Evolutionary conservation across 1,140 invertebrate species (phyloP), one percentile per base, ranked within the genome.

Genomic region (Drosophila littoralis): DNA sequence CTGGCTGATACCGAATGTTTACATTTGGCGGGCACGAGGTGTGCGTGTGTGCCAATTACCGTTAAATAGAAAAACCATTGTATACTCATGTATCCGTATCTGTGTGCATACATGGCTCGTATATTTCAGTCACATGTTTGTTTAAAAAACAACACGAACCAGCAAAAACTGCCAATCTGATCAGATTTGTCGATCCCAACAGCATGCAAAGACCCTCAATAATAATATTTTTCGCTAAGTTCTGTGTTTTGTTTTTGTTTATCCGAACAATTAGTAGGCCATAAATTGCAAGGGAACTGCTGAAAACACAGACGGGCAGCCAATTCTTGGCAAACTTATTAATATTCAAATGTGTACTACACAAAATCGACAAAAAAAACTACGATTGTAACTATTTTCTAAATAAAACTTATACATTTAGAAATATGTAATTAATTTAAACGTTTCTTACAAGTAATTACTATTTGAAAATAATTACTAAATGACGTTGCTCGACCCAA

Each of bases 41-140:
- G 52, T 68, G 69, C 65, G 63, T 36, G 66, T 73, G 32, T 43
- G 70, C 79, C 82, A 81, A 85, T 81, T 81, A 81, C 71, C 60
- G 70, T 86, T 86, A 70, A 86, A 75, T 63, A 61, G 67, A 67
- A 75, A 65, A 52, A 36, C 48, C 68, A 71, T 70, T 75, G 46
- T 63, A 63, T 42, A 72, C 52, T 72, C 13, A 40, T 63, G 40
- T 50, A 64, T 17, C 55, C 32, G 48, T 51, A 54, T 22, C 51
- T 45, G 51, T 55, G 8, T 65, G 38, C 13, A n/a, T 51, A 13
- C 59, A 7, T 35, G 35, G 36, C 52, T 54, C 40, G 40, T 55
- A 48, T 67, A 71, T 60, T 63, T 45, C 40, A 77, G 79, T 84
- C 77, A 74, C 74, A 84, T 74, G 77, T 54, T 77, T 77, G 40